Percentiles rank a stretch among this genome's conserved stretches.
Evolutionary conservation across 2,888 invertebrate genomes (phyloP).

Genomic region (Macrosoma leucophasiata): DNA sequence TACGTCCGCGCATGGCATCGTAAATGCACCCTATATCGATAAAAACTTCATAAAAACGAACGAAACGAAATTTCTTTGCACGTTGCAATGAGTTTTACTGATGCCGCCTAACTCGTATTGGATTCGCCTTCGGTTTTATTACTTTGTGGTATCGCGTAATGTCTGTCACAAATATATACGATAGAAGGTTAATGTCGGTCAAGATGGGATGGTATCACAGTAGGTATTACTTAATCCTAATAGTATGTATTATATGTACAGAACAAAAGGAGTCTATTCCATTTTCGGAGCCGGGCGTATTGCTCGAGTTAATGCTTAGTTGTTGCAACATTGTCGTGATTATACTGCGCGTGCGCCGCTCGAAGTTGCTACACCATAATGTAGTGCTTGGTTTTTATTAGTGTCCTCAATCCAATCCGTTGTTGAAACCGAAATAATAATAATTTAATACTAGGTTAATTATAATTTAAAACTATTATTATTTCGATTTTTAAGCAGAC

Average conservation of each 20-base stretch:
- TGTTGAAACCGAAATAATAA: too few relatives aligned
- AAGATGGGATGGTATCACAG: constrained; percentile 6
- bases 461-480: too few relatives aligned
- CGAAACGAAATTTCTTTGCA: constrained; percentile 41
- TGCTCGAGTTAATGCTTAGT: too few relatives aligned
- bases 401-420: too few relatives aligned
- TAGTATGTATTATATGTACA: too few relatives aligned
- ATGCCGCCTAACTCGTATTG: too few relatives aligned
- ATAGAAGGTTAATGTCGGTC: constrained; percentile 4
- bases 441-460: too few relatives aligned
- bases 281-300: too few relatives aligned
- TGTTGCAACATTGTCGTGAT: constrained; percentile 30
- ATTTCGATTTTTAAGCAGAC: too few relatives aligned
- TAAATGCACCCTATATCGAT: constrained; percentile 53
- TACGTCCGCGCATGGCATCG: constrained; percentile 56
- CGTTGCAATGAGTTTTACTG: too few relatives aligned
- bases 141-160: too few relatives aligned
- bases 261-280: constrained; percentile 42
- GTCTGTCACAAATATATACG: constrained; percentile 4
- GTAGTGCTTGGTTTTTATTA: constrained; percentile 25
- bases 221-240: constrained; percentile 1
- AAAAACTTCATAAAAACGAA: constrained; percentile 52
- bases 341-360: constrained; percentile 19
- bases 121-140: too few relatives aligned
- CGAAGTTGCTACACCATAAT: constrained; percentile 30